Evolutionary conservation across 2,888 invertebrate species (phyloP).

Genomic region (Zaprionus lineosus): DNA sequence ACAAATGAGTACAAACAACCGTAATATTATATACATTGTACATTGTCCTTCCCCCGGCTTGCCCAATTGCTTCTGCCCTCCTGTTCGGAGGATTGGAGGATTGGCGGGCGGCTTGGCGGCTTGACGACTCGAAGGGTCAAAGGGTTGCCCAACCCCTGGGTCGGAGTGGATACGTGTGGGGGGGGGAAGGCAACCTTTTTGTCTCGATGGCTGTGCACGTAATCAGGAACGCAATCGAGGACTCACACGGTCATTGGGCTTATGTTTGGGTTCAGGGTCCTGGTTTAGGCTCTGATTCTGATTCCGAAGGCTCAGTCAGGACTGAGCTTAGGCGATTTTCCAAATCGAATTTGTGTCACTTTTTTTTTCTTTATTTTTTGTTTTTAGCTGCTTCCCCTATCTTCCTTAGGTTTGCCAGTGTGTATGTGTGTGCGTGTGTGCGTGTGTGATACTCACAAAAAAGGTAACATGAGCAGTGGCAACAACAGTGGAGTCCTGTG

Average conservation of each 20-base stretch:
- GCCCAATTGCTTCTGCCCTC: no score
- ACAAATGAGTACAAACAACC: constrained; percentile 28
- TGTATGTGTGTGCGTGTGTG: no score
- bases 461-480: constrained; percentile 30
- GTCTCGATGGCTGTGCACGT: constrained; percentile 36
- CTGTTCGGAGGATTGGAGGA: no score
- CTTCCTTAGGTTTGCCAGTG: no score
- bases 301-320: constrained; percentile 3
- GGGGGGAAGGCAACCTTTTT: constrained; percentile 42
- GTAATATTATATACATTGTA: constrained; percentile 1
- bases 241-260: constrained; percentile 38
- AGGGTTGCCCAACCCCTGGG: constrained; percentile 28
- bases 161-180: no score
- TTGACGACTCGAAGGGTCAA: no score
- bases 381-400: constrained; percentile 1
- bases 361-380: constrained; percentile 35
- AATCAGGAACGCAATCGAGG: constrained; percentile 55
- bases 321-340: constrained; percentile 31
- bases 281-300: constrained; percentile 2
- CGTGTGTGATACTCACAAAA: constrained; percentile 25
- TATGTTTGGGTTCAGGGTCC: constrained; percentile 16
- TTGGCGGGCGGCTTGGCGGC: not conserved
- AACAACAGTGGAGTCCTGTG: constrained; percentile 47
- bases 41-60: no score
- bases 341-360: constrained; percentile 61